phyloP scores from a whole-genome alignment of 2,797 vertebrate species.

The Garrulus glandarius region DNA sequence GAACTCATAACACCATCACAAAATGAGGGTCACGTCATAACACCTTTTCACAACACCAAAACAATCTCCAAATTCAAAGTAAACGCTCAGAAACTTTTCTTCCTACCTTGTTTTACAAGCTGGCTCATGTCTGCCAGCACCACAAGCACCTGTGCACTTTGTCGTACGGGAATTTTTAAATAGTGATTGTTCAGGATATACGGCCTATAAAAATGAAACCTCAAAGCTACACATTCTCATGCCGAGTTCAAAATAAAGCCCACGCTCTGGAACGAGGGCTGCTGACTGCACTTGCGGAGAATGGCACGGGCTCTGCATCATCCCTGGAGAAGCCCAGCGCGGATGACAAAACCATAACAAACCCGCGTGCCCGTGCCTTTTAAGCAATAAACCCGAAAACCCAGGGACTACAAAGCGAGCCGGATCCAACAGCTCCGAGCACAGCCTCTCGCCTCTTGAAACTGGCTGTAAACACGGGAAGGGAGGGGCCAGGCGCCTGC shows the following conservation, averaged over 20 bases:
- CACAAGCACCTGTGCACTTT: neutral
- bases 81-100: neutral
- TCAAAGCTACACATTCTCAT: neutral
- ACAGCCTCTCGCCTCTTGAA: conserved; percentile 13
- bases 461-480: conserved; percentile 67
- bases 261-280: neutral
- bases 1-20: neutral
- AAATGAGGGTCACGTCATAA: accelerated
- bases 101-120: neutral
- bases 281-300: neutral
- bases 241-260: neutral
- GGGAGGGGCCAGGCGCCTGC: conserved; percentile 70
- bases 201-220: neutral
- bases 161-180: accelerated
- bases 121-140: neutral
- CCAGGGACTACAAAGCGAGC: neutral
- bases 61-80: neutral
- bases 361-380: neutral
- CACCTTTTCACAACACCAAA: neutral
- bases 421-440: neutral
- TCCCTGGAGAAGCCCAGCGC: neutral
- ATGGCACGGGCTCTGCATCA: neutral
- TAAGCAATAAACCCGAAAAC: neutral
- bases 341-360: neutral
- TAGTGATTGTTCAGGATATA: neutral